Base-by-base conservation (phyloP, 37 sponge, comb jelly and placozoan species). In the Agelas oroides region DNA sequence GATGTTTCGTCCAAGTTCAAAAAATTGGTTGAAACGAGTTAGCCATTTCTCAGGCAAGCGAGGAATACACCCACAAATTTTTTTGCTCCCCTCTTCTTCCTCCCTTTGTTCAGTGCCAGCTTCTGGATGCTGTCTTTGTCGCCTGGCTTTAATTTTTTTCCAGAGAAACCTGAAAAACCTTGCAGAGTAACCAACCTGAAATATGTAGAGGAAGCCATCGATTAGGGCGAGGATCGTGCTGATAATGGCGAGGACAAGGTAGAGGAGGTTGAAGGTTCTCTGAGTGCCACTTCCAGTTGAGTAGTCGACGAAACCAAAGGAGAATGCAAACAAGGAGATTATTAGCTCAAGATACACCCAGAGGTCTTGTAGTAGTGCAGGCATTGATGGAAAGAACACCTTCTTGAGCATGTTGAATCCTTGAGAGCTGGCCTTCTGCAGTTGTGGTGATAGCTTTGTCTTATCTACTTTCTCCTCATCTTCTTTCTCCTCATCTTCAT, bases 201-300 rank as follows among this genome's bases (percentile, higher is more conserved):
- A 21, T 61, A 88, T 76, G 72, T 76, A 88, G 52, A 88, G 0
- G 69, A 82, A 88, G 32, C 62, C 81, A 82, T 88, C 89, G 24
- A 88, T 82, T 31, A 36, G 14, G 14, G 83, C 82, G 16, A 88
- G 61, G 14, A 76, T 19, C n/a, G 75, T 28, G 35, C 61, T 59
- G 46, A 88, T 25, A n/a, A 56, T 61, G 0, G 82, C 40, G 12
- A 88, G 70, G 27, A 35, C 23, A 18, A 88, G 61, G 53, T 76
- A 75, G 6, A 66, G 39, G 3, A 59, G 58, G 5, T 75, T 59
- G 82, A 82, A 88, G 14, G 63, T 52, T 46, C 46, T 46, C 46
- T 46, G 46, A 3, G 20, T 39, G 19, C 31, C 56, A 16, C 37
- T 34, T 25, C 71, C 30, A 54, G 37, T 64, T 11, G 28, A n/a